These are phyloP conservation scores for Rhinogobius similis DNA, from an alignment of 2,113 vertebrate genomes.

Conservation along the genomic window DNA sequence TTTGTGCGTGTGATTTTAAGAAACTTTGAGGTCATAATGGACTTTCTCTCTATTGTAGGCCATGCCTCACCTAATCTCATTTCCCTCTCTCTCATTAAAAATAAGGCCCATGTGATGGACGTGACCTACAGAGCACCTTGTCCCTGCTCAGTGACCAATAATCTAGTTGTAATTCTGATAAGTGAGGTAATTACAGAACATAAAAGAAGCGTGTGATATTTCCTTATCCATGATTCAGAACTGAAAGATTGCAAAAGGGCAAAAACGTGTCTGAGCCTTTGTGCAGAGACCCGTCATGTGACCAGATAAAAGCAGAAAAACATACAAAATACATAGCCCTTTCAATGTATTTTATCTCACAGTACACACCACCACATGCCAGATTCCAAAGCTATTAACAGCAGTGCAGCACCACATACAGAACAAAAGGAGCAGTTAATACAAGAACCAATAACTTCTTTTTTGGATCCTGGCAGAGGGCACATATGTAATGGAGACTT, in stretches of 20 bases:
- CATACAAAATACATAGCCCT: conserved; percentile 41
- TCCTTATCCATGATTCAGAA: conserved; percentile 44
- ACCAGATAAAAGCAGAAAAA: conserved; percentile 19
- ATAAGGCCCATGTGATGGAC: neutral
- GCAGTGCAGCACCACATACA: conserved; percentile 19
- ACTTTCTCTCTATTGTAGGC: neutral
- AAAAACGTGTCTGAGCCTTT: conserved; percentile 37
- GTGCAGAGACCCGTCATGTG: neutral
- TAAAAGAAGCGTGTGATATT: conserved; percentile 21
- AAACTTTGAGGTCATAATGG: neutral
- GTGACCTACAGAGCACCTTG: neutral
- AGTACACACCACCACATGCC: conserved; percentile 21
- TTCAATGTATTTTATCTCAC: conserved; percentile 62
- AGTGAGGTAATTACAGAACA: conserved; percentile 47
- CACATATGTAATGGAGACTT: neutral
- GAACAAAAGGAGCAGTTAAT: conserved; percentile 3
- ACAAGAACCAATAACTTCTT: neutral
- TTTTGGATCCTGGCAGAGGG: neutral
- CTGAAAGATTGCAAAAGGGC: conserved; percentile 70
- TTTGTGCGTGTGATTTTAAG: neutral
- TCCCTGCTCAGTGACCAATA: neutral
- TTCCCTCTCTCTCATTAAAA: neutral
- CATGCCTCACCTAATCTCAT: neutral
- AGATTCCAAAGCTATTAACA: conserved; percentile 33
- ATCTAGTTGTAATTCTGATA: conserved; percentile 19